Percentiles rank a stretch among this genome's conserved stretches.
Conservation (phyloP, 2,113 vertebrate genomes). For the Serilophus lunatus region DNA sequence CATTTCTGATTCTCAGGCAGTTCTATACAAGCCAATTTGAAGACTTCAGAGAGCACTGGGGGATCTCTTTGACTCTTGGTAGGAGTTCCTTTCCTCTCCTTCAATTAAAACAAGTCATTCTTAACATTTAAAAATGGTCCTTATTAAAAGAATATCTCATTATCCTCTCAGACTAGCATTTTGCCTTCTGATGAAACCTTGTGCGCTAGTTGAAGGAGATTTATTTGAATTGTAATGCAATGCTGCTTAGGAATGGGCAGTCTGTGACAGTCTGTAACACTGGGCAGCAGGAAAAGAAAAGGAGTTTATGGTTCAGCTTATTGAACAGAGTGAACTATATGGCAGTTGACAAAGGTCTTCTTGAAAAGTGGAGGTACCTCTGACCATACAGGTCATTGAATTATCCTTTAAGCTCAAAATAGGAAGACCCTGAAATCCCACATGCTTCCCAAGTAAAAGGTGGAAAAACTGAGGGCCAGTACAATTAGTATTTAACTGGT, state of each 20-base stretch:
- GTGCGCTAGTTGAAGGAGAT: slow-evolving; percentile 16
- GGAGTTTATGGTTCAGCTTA: background rate
- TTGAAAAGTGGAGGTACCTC: background rate
- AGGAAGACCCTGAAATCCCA: background rate
- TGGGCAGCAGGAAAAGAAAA: background rate
- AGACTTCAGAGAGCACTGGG: background rate
- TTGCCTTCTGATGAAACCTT: slow-evolving; percentile 33
- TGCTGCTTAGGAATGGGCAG: background rate
- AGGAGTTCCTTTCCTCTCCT: slow-evolving; percentile 42
- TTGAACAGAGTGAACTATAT: accelerated
- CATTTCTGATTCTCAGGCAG: background rate
- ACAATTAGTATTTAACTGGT: background rate
- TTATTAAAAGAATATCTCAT: slow-evolving; percentile 51
- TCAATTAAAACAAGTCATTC: slow-evolving; percentile 54
- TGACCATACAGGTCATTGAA: background rate
- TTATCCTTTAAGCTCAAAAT: background rate
- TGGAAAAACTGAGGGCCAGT: background rate
- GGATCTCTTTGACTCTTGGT: slow-evolving; percentile 30
- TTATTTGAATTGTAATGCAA: background rate
- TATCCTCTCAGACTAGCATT: slow-evolving; percentile 25
- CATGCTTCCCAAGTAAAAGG: background rate
- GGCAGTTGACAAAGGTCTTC: background rate
- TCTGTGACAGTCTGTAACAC: background rate
- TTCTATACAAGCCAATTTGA: background rate
- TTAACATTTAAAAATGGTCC: slow-evolving; percentile 35